Evolutionary conservation across 2,888 invertebrate species (phyloP).

Genomic region (Ectemnius cavifrons): DNA sequence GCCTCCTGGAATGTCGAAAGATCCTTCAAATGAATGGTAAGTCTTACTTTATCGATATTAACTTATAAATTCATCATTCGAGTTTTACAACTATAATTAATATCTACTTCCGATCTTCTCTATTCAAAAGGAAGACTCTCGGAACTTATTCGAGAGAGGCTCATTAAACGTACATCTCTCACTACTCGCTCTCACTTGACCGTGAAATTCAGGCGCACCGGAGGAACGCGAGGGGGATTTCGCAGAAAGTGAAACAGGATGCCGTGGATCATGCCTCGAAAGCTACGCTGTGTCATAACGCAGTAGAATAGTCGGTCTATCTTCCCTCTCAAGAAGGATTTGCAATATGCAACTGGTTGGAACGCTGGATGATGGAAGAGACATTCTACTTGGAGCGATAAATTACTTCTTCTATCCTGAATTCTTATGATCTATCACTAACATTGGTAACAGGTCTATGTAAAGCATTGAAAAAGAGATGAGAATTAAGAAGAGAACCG

Average conservation of each 20-base stretch:
- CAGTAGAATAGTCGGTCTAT: too few relatives aligned
- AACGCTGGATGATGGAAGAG: background rate
- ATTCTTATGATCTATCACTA: too few relatives aligned
- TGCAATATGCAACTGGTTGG: too few relatives aligned
- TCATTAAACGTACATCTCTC: background rate
- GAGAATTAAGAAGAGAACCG: background rate
- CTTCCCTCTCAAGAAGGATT: too few relatives aligned
- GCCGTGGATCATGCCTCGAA: background rate
- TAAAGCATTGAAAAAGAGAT: too few relatives aligned
- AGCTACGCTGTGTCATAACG: too few relatives aligned
- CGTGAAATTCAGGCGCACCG: background rate
- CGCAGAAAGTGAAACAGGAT: slow-evolving; percentile 6
- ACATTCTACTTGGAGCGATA: background rate
- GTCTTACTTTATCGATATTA: too few relatives aligned
- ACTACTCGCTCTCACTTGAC: background rate
- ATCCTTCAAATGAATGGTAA: background rate
- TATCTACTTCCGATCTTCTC: too few relatives aligned
- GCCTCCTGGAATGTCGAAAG: slow-evolving; percentile 50
- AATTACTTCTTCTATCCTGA: background rate
- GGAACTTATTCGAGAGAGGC: background rate
- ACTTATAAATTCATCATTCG: too few relatives aligned
- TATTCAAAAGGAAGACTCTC: too few relatives aligned
- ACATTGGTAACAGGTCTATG: too few relatives aligned
- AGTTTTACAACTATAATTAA: too few relatives aligned
- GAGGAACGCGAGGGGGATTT: background rate